Percentiles rank a stretch among this genome's conserved stretches.
These are phyloP conservation scores for Martes martes DNA, from an alignment of 2,113 vertebrate species.

Conservation along the genomic window DNA sequence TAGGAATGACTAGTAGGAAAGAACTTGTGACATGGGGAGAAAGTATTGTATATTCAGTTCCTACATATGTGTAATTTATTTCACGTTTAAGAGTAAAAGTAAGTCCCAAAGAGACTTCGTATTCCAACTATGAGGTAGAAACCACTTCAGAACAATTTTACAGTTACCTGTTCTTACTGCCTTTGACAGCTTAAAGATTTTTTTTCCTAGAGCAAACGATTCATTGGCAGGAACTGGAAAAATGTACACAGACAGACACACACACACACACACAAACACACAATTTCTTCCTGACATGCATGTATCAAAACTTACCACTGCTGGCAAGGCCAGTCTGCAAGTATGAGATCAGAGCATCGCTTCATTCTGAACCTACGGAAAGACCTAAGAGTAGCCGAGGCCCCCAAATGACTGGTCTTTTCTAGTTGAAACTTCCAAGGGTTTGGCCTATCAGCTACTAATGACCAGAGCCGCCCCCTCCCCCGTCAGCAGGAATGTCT, in stretches of 20 bases:
- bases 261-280: background rate
- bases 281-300: background rate
- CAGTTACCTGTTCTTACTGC: background rate
- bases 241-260: background rate
- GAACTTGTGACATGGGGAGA: background rate
- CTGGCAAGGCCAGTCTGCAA: background rate
- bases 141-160: background rate
- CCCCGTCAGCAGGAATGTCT: background rate
- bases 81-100: background rate
- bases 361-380: background rate
- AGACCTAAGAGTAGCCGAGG: background rate
- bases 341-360: background rate
- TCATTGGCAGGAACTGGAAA: background rate
- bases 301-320: background rate
- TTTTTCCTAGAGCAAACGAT: background rate
- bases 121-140: background rate
- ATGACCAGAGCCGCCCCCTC: background rate
- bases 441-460: background rate
- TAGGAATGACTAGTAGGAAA: constrained; percentile 7
- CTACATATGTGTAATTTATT: background rate
- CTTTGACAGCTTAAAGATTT: background rate
- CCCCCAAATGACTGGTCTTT: background rate
- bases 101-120: background rate
- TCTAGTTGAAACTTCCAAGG: background rate
- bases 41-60: background rate